Conservation (phyloP, 2,797 vertebrate genomes). For the Neosalanx taihuensis region DNA sequence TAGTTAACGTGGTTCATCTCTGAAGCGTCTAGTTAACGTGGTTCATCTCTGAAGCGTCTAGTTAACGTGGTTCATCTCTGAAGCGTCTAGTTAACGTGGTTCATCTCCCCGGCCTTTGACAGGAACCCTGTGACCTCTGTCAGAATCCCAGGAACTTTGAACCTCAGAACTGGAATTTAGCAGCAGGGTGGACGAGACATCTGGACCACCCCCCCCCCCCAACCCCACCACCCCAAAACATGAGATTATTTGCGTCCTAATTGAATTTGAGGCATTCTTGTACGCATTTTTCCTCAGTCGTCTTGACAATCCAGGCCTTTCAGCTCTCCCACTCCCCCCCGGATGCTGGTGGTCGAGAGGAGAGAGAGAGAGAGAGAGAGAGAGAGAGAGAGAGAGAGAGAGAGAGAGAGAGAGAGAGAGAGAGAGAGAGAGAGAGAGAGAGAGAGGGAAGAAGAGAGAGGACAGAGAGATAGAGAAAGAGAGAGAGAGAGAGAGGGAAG, state of each 20-base stretch:
- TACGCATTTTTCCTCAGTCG: conserved; percentile 26
- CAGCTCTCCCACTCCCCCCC: conserved; percentile 10
- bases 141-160: not conserved
- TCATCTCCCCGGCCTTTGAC: not conserved
- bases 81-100: not conserved
- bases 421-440: no score
- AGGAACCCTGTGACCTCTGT: no score
- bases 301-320: conserved; percentile 57
- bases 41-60: not conserved
- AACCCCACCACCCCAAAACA: conserved; percentile 39
- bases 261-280: conserved; percentile 56
- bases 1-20: not conserved
- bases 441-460: no score
- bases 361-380: not conserved
- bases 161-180: conserved; percentile 3
- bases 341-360: not conserved
- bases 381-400: no score
- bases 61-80: not conserved
- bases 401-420: no score
- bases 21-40: conserved; percentile 1
- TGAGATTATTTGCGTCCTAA: conserved; percentile 58
- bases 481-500: not conserved
- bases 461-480: not conserved
- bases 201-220: conserved; percentile 20
- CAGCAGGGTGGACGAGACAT: conserved; percentile 54